Percentiles rank a stretch among this genome's conserved stretches.
Evolutionary conservation across 2,113 vertebrate genomes (phyloP).

Genomic region (Zingel zingel): DNA sequence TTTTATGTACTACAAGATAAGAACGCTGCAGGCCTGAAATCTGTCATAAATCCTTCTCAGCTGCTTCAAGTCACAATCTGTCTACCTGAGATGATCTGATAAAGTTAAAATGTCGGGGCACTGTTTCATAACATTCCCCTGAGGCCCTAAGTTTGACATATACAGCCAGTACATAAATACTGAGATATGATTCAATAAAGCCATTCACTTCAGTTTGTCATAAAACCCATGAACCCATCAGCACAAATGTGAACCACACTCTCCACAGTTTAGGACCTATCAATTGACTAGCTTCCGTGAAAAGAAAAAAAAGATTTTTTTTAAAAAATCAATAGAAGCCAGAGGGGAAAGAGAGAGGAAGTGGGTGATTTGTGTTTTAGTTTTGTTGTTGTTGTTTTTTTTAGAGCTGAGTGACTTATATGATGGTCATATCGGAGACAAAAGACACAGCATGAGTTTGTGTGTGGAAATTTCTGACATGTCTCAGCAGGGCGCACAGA

Average conservation of each 20-base stretch:
- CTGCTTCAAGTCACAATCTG: conserved; percentile 14
- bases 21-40: background rate
- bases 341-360: conserved; percentile 30
- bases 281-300: conserved; percentile 26
- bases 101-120: conserved; percentile 27
- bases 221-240: conserved; percentile 26
- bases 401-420: conserved; percentile 30
- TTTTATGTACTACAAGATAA: conserved; percentile 14
- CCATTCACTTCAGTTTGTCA: conserved; percentile 7
- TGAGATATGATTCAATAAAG: conserved; percentile 6
- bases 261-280: conserved; percentile 32
- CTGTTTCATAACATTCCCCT: conserved; percentile 2
- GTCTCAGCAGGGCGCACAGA: conserved; percentile 1
- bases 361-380: conserved; percentile 27
- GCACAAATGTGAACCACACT: conserved; percentile 35
- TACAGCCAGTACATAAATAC: conserved; percentile 1
- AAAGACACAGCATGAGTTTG: conserved; percentile 8
- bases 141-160: conserved; percentile 18
- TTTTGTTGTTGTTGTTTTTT: conserved; percentile 2
- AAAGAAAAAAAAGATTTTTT: background rate
- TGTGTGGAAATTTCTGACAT: conserved; percentile 6
- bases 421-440: conserved; percentile 5
- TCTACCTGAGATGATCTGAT: conserved; percentile 16
- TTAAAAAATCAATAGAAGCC: conserved; percentile 69
- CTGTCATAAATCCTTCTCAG: conserved; percentile 7